Evolutionary conservation across 1,140 invertebrate genomes (phyloP), one percentile per base, ranked within the genome.

Genomic region (Bombus affinis): DNA sequence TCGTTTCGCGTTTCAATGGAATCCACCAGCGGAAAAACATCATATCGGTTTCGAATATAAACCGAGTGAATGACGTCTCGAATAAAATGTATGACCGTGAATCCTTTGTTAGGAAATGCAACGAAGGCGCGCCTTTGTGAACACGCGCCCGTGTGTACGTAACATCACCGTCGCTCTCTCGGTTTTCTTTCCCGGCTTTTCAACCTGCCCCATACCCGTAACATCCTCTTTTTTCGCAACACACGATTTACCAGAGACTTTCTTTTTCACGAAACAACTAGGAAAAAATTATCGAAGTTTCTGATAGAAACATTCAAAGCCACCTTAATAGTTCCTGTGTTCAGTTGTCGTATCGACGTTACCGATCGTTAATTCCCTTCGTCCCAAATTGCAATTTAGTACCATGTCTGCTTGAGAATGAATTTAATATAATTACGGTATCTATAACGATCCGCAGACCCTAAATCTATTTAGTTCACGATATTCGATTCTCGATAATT

Each of bases 51-150:
- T 59, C 35, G 28, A 76, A 76, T 18, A n/a, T 5, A 25, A 53
- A 59, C 37, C 35, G 74, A 37, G 53, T 28, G 35, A 76, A 59
- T n/a, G 42, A n/a, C 39, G 71, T 44, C 28, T 44, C n/a, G 42
- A 13, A 44, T 71, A 32, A 72, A 72, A 44, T 32, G 42, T 42
- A 42, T 44, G 74, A 59, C 74, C 74, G 74, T 76, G 74, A 76
- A 76, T 76, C 74, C 35, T 76, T 59, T 59, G 74, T 76, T n/a
- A 39, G 76, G 28, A 78, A 78, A 78, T 25, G 76, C 59, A 8
- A 39, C 74, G 53, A 39, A 76, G 74, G 4, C 35, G 35, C 59
- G 76, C 37, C 37, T 65, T 65, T 78, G 76, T 78, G n/a, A 35
- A n/a, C 39, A 32, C n/a, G 76, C 59, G 57, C 28, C 8, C n/a